A percentile compares a stretch with the other conserved stretches of the same genome.
phyloP scores from a whole-genome alignment of 2,888 invertebrate genomes.

The Theretra japonica region DNA sequence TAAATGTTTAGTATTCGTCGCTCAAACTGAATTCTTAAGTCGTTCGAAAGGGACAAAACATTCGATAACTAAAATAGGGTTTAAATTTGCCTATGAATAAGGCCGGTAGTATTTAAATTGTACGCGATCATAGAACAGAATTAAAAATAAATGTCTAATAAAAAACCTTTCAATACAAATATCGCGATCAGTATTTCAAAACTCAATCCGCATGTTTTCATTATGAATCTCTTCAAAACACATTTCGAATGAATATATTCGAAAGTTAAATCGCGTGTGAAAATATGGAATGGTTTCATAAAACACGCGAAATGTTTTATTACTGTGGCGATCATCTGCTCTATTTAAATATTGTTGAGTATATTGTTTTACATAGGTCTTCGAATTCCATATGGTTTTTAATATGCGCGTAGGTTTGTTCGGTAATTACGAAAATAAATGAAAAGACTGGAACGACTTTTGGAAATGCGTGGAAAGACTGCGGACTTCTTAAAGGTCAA shows the following conservation, averaged over 20 bases:
- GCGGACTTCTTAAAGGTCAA: too few species aligned
- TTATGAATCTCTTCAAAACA: not conserved
- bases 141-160: too few species aligned
- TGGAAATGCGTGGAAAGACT: too few species aligned
- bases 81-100: too few species aligned
- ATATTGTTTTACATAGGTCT: not conserved
- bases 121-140: too few species aligned
- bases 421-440: too few species aligned
- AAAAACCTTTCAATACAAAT: not conserved
- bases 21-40: too few species aligned
- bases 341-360: not conserved
- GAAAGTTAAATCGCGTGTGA: not conserved
- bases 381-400: not conserved
- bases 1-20: too few species aligned
- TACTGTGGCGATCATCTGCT: not conserved
- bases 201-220: not conserved
- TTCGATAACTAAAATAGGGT: too few species aligned
- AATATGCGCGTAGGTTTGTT: not conserved
- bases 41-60: too few species aligned
- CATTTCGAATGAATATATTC: not conserved
- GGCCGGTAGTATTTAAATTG: too few species aligned
- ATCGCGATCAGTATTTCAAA: not conserved
- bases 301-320: slow-evolving; percentile 6
- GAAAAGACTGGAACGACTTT: too few species aligned
- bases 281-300: not conserved